Conservation (phyloP, 2,888 invertebrate genomes). For the Vannuccia rotundouncinata region DNA sequence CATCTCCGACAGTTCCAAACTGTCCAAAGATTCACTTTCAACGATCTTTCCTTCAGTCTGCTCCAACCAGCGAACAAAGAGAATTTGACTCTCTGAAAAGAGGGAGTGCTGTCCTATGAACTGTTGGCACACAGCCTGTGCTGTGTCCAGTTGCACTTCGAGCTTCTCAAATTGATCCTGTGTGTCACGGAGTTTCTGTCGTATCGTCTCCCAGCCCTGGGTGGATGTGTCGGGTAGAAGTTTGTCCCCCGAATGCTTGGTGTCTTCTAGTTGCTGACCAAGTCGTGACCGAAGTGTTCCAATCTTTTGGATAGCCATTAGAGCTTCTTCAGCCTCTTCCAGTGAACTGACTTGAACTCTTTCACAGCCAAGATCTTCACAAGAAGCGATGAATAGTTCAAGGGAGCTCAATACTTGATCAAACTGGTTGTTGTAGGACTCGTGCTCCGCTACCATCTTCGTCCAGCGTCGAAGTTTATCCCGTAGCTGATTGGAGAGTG, state of each 20-base stretch:
- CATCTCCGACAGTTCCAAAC: not conserved
- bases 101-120: not conserved
- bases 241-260: not conserved
- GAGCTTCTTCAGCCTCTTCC: not conserved
- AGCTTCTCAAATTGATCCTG: not conserved
- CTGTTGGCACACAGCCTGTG: not conserved
- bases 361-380: not conserved
- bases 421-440: not conserved
- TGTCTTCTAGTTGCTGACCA: not conserved
- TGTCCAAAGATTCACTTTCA: not conserved
- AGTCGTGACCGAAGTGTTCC: not conserved
- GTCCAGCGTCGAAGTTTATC: slow-evolving; percentile 1
- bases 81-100: not conserved
- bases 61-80: not conserved
- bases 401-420: not conserved
- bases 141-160: not conserved
- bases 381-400: not conserved
- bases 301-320: not conserved
- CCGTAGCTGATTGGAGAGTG: not conserved
- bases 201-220: not conserved
- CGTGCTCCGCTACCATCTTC: not conserved
- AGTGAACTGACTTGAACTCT: not conserved
- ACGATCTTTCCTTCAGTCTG: not conserved
- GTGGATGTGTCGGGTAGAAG: not conserved
- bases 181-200: not conserved